Evolutionary conservation across 2,113 vertebrate species (phyloP).

Genomic region (Microtus montanus): DNA sequence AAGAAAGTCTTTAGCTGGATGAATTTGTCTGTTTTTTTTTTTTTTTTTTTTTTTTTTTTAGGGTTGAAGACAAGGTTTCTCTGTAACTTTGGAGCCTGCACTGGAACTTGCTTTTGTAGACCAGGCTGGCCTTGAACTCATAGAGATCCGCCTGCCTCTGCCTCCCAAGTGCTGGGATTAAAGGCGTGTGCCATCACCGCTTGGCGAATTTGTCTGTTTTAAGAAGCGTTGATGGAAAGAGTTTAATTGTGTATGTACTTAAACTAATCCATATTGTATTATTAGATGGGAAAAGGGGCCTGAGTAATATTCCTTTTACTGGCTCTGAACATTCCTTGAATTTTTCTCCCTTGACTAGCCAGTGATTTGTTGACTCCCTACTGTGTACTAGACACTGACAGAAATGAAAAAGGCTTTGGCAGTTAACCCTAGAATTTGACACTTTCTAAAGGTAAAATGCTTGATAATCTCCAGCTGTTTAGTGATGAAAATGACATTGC

Average conservation of each 20-base stretch:
- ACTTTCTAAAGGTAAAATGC: not conserved
- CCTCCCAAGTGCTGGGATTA: too few species aligned
- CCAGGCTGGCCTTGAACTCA: too few species aligned
- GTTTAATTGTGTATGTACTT: not conserved
- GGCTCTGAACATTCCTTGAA: constrained; percentile 10
- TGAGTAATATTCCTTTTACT: not conserved
- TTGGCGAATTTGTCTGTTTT: not conserved
- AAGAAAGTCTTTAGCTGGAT: not conserved
- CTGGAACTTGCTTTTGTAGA: too few species aligned
- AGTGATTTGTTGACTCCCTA: not conserved
- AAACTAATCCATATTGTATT: not conserved
- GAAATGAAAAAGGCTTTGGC: not conserved
- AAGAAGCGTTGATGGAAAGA: not conserved
- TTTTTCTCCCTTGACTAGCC: not conserved
- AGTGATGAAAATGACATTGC: constrained; percentile 1
- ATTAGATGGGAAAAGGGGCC: not conserved
- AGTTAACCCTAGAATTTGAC: not conserved
- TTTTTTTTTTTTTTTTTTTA: not conserved
- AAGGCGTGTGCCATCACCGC: too few species aligned
- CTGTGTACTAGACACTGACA: not conserved
- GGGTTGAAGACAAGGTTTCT: too few species aligned
- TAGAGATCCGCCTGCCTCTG: too few species aligned
- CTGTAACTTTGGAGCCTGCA: too few species aligned
- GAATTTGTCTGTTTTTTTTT: not conserved
- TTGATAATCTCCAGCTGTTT: not conserved